Evolutionary conservation across 2,797 vertebrate genomes (phyloP), one percentile per base, ranked within the genome.

Genomic region (Kryptolebias ocellatus): DNA sequence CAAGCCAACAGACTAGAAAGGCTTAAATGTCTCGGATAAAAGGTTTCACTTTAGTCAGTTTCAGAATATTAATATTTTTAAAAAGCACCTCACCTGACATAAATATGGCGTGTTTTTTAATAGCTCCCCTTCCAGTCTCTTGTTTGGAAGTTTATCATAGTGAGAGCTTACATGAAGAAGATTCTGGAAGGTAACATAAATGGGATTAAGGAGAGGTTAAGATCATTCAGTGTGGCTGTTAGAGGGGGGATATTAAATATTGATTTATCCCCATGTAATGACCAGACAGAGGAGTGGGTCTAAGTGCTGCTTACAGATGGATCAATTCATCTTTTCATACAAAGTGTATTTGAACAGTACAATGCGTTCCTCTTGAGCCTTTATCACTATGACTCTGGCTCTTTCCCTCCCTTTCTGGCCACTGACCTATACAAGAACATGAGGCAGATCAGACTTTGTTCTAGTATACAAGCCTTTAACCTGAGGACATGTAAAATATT

Each of bases 181-280:
- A 92, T 93, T 94, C 93, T 93, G 92, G 93, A 95, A 96, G 92
- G 92, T 94, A 95, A 93, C 92, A 94, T 95, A 95, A 93, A 95
- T 95, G 92, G 95, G 90, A 94, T 96, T 93, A 95, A 95, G 94
- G 94, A 95, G 94, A 95, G 94, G 94, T 95, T 95, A 93, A 95
- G 94, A 95, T 95, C 92, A 95, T 95, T 93, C 93, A 89, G 86
- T 86, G 84, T 79, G 86, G 91, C 91, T 94, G 87, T 95, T 92
- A 93, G 92, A 88, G 84, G 85, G 46, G 83, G 92, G 94, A 94
- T 96, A 96, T 96, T 96, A 97, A 95, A 95, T 96, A 95, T 94
- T 97, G 95, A 95, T 95, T 96, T 96, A 95, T 95, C 87, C 93
- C 90, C 78, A 90, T 94, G 88, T 93, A 93, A 93, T 92, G 91